These are phyloP conservation scores for Scolanthus callimorphus DNA, from an alignment of 92 coral and sea anemone species.

Conservation along the genomic window DNA sequence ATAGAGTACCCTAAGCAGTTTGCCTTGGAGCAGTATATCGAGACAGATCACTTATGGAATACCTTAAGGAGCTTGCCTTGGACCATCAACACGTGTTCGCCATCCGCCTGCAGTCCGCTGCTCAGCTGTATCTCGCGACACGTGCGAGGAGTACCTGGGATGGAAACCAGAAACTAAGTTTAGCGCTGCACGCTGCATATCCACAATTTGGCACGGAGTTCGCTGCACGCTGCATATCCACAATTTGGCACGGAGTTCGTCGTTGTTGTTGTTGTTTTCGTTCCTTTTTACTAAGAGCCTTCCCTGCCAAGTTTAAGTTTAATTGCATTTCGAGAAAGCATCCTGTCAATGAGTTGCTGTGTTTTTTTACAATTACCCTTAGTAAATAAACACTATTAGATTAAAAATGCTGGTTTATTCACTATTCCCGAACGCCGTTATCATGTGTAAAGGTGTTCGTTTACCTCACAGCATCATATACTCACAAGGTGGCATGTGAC, in stretches of 20 bases:
- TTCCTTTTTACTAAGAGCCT: too few relatives aligned
- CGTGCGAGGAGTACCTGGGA: constrained; percentile 71
- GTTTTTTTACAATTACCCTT: background rate
- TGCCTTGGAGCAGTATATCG: background rate
- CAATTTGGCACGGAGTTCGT: too few relatives aligned
- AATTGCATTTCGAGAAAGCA: too few relatives aligned
- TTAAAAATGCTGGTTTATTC: too few relatives aligned
- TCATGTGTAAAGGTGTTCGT: background rate
- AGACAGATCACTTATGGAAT: background rate
- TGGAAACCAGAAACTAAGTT: too few relatives aligned
- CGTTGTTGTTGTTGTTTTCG: too few relatives aligned
- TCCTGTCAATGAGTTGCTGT: too few relatives aligned
- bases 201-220: too few relatives aligned
- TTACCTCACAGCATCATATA: background rate
- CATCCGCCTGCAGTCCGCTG: constrained; percentile 75
- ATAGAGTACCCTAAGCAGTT: background rate
- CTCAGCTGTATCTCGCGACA: constrained; percentile 84
- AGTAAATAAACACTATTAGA: background rate
- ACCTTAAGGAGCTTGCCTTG: constrained; percentile 78
- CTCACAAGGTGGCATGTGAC: constrained; percentile 79
- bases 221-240: too few relatives aligned
- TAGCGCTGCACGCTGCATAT: too few relatives aligned
- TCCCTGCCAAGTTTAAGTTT: too few relatives aligned
- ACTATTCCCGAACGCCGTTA: too few relatives aligned
- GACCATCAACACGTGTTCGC: constrained; percentile 65